Percentiles rank a stretch among this genome's conserved stretches.
Conservation (phyloP, 2,113 vertebrate species). For the Chaenocephalus aceratus region DNA sequence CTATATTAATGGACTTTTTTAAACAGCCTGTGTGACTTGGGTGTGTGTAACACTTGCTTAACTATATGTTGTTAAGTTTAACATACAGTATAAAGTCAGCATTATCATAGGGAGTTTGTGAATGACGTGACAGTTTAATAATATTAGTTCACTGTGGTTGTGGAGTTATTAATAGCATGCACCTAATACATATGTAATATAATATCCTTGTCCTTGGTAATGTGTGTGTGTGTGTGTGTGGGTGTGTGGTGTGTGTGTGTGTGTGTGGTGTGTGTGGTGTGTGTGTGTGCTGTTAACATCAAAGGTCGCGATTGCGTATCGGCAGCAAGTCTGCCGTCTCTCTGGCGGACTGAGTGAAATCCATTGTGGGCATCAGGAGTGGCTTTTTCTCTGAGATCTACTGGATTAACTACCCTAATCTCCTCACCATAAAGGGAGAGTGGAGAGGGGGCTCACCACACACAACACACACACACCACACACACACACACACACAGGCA, state of each 20-base stretch:
- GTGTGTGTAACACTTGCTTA: neutral
- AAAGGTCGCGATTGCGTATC: slow-evolving; percentile 57
- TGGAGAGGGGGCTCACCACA: slow-evolving; percentile 42
- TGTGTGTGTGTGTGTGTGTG: slow-evolving; percentile 29
- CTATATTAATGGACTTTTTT: neutral
- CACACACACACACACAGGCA: slow-evolving; percentile 18
- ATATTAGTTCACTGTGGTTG: slow-evolving; percentile 46
- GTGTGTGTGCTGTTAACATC: slow-evolving; percentile 29
- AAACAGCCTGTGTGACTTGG: neutral
- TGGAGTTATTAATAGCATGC: slow-evolving; percentile 57
- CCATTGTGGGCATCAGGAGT: slow-evolving; percentile 74
- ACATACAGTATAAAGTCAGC: neutral
- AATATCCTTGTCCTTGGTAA: slow-evolving; percentile 61
- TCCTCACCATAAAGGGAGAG: slow-evolving; percentile 68
- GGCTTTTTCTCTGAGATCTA: slow-evolving; percentile 71
- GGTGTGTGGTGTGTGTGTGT: slow-evolving; percentile 37
- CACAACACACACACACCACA: slow-evolving; percentile 28
- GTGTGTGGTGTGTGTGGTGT: slow-evolving; percentile 24
- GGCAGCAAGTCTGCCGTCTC: slow-evolving; percentile 66
- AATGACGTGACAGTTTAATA: slow-evolving; percentile 33
- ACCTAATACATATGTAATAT: slow-evolving; percentile 60
- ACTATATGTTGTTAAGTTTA: neutral
- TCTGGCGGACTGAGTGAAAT: slow-evolving; percentile 67
- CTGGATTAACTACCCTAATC: slow-evolving; percentile 79
- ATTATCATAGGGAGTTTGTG: neutral